Evolutionary conservation across 2,888 invertebrate genomes (phyloP), one percentile per base, ranked within the genome.

Genomic region (Tanypteryx hageni): DNA sequence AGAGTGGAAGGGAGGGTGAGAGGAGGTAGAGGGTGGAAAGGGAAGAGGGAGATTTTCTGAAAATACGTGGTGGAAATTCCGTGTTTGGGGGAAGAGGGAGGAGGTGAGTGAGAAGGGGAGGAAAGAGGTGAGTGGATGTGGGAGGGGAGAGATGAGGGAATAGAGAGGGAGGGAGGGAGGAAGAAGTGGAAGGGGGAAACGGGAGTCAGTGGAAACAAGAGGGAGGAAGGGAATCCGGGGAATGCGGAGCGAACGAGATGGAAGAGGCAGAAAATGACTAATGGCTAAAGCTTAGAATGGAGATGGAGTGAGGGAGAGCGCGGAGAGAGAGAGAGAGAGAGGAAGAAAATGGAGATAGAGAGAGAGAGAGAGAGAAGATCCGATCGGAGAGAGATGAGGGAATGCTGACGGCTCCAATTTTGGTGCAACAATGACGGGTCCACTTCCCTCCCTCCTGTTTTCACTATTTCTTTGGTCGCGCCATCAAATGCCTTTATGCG

Each of bases 251-350:
- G 44, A 86, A 86, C 58, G 86, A 61, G 89, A 89, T 89, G 64
- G 89, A 64, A 89, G 89, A 59, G 61, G 61, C 89, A 61, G 89
- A 58, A 89, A 89, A 89, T 89, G 89, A 89, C 89, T 89, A 89
- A 89, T 89, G 89, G 89, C 89, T 44, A 89, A 27, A 76, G 76
- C n/a, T n/a, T n/a, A n/a, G n/a, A n/a, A n/a, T n/a, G n/a, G 61
- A 22, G 11, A 14, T 9, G 13, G 85, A 13, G 61, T 31, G 61
- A 22, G 83, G 56, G 83, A 9, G 2, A 10, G 59, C n/a, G n/a
- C n/a, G 22, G 76, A 22, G 76, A n/a, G 27, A 76, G 22, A 56
- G 9, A 57, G 58, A 85, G 57, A 82, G 14, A 27, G 31, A 27
- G 27, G 57, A n/a, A n/a, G n/a, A n/a, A n/a, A n/a, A n/a, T n/a